Evolutionary conservation across 2,113 vertebrate species (phyloP).

Genomic region (Corythaeola cristata): DNA sequence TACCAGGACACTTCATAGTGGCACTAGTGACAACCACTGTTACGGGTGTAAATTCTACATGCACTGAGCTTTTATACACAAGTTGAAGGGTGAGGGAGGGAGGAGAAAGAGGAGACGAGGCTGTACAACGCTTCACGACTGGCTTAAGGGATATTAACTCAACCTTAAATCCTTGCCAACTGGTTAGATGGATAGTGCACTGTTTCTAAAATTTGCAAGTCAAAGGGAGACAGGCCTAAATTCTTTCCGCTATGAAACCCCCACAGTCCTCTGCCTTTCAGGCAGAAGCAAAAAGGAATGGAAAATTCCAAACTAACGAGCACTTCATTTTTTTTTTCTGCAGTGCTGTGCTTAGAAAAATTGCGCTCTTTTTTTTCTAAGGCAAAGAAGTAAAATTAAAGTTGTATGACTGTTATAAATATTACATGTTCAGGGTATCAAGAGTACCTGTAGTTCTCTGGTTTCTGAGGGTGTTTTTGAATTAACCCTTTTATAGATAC

Average conservation of each 20-base stretch:
- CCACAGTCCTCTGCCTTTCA: constrained; percentile 41
- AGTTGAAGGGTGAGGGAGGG: not conserved
- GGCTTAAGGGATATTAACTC: constrained; percentile 7
- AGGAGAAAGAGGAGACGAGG: not conserved
- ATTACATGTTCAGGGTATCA: constrained; percentile 76
- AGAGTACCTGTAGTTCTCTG: constrained; percentile 66
- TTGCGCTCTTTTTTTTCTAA: constrained; percentile 64
- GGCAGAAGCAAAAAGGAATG: constrained; percentile 60
- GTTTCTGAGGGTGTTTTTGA: constrained; percentile 55
- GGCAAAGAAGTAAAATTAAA: constrained; percentile 80
- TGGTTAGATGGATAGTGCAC: not conserved
- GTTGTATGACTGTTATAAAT: constrained; percentile 82
- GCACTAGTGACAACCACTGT: not conserved
- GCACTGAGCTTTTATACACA: not conserved
- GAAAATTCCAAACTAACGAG: constrained; percentile 77
- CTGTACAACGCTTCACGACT: not conserved
- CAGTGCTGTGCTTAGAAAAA: constrained; percentile 69
- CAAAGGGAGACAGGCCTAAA: constrained; percentile 36
- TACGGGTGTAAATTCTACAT: not conserved
- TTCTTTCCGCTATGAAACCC: constrained; percentile 44
- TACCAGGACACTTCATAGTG: not conserved
- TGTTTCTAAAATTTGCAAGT: constrained; percentile 57
- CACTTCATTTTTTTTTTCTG: constrained; percentile 48
- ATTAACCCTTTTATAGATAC: constrained; percentile 67
- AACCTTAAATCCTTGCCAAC: constrained; percentile 49